These are phyloP conservation scores for Brienomyrus longianalis DNA, from an alignment of 2,113 vertebrate species.

Conservation along the genomic window DNA sequence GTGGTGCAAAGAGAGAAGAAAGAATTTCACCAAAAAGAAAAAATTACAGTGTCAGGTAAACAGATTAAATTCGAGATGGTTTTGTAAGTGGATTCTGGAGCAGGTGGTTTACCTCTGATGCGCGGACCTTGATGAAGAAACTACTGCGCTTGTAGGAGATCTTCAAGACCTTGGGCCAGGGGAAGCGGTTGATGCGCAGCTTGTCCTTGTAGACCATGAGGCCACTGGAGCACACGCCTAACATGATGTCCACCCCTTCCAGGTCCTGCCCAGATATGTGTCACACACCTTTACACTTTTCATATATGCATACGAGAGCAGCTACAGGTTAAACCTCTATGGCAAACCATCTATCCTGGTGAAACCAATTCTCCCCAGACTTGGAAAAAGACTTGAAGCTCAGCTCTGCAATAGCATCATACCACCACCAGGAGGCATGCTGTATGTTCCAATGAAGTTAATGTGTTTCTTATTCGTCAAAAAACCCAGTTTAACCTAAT, in stretches of 20 bases:
- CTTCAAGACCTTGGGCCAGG: slow-evolving; percentile 95
- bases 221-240: slow-evolving; percentile 90
- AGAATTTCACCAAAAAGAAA: background rate
- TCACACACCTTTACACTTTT: background rate
- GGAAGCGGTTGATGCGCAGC: slow-evolving; percentile 86
- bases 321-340: background rate
- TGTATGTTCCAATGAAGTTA: background rate
- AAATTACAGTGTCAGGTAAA: background rate
- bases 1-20: slow-evolving; percentile 23
- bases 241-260: slow-evolving; percentile 83
- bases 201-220: slow-evolving; percentile 94
- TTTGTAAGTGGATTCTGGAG: background rate
- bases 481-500: background rate
- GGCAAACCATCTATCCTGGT: background rate
- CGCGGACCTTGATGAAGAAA: slow-evolving; percentile 90
- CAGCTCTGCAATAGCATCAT: slow-evolving; percentile 23
- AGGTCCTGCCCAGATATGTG: slow-evolving; percentile 66
- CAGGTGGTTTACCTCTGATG: slow-evolving; percentile 71
- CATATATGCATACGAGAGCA: background rate
- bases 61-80: background rate
- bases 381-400: background rate
- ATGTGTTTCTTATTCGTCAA: background rate
- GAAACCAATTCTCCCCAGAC: background rate
- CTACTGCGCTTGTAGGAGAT: slow-evolving; percentile 94
- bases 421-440: slow-evolving; percentile 41